These are phyloP conservation scores for Podilymbus podiceps DNA, from an alignment of 2,113 vertebrate species.

Conservation along the genomic window DNA sequence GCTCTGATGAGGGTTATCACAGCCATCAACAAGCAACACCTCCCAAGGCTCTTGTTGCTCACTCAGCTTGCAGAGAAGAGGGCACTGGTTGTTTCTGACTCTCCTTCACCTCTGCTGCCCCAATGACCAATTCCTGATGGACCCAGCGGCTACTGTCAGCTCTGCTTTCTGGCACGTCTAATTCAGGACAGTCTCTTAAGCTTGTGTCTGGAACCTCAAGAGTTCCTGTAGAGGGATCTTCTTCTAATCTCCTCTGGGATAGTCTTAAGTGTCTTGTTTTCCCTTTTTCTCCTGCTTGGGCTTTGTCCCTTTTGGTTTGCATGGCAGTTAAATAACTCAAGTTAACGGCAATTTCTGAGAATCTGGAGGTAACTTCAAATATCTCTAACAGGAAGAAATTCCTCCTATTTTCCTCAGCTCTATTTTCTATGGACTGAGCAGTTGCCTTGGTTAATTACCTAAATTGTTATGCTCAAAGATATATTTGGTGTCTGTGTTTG, in stretches of 20 bases:
- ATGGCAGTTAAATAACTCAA: background rate
- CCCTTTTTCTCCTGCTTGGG: background rate
- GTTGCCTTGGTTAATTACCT: background rate
- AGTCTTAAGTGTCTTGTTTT: slow-evolving; percentile 25
- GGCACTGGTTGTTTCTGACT: background rate
- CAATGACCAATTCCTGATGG: background rate
- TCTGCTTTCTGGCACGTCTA: background rate
- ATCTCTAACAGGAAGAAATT: background rate
- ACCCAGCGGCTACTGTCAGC: background rate
- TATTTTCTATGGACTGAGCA: background rate
- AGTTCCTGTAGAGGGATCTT: slow-evolving; percentile 6
- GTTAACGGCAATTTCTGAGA: background rate
- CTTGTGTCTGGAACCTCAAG: background rate
- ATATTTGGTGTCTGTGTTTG: background rate
- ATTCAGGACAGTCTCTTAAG: background rate
- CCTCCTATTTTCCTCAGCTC: background rate
- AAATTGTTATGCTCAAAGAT: background rate
- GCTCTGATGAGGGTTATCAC: background rate
- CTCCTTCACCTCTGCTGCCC: background rate
- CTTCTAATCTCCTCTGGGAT: slow-evolving; percentile 30
- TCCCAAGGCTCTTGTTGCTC: background rate
- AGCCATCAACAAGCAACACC: background rate
- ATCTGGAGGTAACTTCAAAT: background rate
- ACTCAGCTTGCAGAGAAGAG: background rate
- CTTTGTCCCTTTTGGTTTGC: slow-evolving; percentile 15